phyloP scores from a whole-genome alignment of 2,113 vertebrate genomes.

The Penelope pileata region DNA sequence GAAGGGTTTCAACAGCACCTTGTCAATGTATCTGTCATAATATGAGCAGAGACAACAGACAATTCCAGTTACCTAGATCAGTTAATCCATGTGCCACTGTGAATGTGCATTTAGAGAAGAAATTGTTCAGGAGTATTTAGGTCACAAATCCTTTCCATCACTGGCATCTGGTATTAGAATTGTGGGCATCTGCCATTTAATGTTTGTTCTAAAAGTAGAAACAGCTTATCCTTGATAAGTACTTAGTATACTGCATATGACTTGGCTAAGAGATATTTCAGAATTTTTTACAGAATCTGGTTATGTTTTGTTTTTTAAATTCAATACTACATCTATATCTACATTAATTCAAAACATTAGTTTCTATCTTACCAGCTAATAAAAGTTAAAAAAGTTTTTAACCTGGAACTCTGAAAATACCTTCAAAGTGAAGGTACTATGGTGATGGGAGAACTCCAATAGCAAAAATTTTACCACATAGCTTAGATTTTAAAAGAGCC shows the following conservation, averaged over 20 bases:
- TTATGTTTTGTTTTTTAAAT: background rate
- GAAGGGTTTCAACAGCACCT: background rate
- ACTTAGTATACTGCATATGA: constrained; percentile 29
- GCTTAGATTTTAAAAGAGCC: background rate
- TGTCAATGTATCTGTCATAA: background rate
- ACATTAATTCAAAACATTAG: background rate
- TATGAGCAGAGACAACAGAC: background rate
- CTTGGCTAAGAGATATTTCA: constrained; percentile 44
- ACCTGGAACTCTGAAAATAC: background rate
- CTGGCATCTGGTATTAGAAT: constrained; percentile 56
- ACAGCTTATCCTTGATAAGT: constrained; percentile 60
- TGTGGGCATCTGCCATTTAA: constrained; percentile 60
- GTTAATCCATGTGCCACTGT: background rate
- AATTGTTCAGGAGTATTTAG: constrained; percentile 57
- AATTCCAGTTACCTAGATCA: constrained; percentile 5
- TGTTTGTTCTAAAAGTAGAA: constrained; percentile 48
- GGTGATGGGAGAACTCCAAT: background rate
- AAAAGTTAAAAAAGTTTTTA: background rate
- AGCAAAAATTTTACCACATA: background rate
- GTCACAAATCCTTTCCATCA: constrained; percentile 71
- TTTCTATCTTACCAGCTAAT: background rate
- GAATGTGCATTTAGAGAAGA: constrained; percentile 40
- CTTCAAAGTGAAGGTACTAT: background rate
- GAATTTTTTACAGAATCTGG: background rate
- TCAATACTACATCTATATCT: background rate